These are phyloP conservation scores for Drosophila suboccidentalis DNA, from an alignment of 2,888 invertebrate genomes.

Conservation along the genomic window DNA sequence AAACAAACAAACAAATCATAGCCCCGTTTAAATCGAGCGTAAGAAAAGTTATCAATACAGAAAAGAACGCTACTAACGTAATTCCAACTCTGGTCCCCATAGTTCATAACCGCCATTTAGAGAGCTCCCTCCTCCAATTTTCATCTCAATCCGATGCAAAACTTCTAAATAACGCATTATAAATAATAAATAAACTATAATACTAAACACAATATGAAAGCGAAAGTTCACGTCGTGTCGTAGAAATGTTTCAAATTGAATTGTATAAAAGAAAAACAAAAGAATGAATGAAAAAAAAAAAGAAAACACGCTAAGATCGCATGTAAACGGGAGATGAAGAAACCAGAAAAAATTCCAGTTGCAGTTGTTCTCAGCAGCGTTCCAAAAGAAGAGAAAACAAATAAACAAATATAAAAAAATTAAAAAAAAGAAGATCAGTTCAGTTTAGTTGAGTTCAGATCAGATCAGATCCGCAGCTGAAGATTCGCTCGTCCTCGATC, in stretches of 20 bases:
- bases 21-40: slow-evolving; percentile 37
- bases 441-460: slow-evolving; percentile 49
- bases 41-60: slow-evolving; percentile 19
- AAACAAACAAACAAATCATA: slow-evolving; percentile 22
- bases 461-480: slow-evolving; percentile 62
- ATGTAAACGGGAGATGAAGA: slow-evolving; percentile 45
- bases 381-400: slow-evolving; percentile 38
- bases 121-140: slow-evolving; percentile 36
- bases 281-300: slow-evolving; percentile 15
- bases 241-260: slow-evolving; percentile 71
- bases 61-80: slow-evolving; percentile 31
- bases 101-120: slow-evolving; percentile 2
- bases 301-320: slow-evolving; percentile 42
- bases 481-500: slow-evolving; percentile 67
- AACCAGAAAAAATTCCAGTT: slow-evolving; percentile 69
- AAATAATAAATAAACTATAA: slow-evolving; percentile 27
- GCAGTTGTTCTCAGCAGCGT: slow-evolving; percentile 79
- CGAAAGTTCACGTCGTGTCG: slow-evolving; percentile 65
- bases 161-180: slow-evolving; percentile 40
- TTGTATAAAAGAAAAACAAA: slow-evolving; percentile 63
- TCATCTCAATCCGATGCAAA: slow-evolving; percentile 44
- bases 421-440: slow-evolving; percentile 45
- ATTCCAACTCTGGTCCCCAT: slow-evolving; percentile 31
- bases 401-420: slow-evolving; percentile 3
- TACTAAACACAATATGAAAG: slow-evolving; percentile 33